Conservation (phyloP, 2,797 vertebrate species). For the Limnodromus scolopaceus region DNA sequence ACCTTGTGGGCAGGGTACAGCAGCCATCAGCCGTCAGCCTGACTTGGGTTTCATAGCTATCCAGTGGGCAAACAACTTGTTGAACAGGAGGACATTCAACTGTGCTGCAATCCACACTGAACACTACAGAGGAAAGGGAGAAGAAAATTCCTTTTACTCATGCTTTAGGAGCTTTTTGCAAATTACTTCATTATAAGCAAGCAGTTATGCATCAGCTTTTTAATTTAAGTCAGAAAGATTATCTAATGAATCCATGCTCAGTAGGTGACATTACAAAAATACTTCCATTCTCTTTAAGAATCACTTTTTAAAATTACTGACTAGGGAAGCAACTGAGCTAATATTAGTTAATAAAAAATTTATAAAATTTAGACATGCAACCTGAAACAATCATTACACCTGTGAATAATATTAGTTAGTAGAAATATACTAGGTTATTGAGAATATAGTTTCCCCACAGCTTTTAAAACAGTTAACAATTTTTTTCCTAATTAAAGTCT, state of each 20-base stretch:
- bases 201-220: not conserved
- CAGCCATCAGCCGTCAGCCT: slow-evolving; percentile 90
- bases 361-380: not conserved
- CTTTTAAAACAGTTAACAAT: not conserved
- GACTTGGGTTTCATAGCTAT: slow-evolving; percentile 90
- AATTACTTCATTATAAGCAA: not conserved
- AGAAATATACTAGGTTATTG: not conserved
- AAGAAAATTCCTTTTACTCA: slow-evolving; percentile 28
- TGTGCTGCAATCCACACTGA: slow-evolving; percentile 91
- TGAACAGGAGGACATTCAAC: slow-evolving; percentile 89
- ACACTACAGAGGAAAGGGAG: slow-evolving; percentile 77
- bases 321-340: not conserved
- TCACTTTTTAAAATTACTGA: not conserved
- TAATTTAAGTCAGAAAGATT: not conserved
- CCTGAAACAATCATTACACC: not conserved
- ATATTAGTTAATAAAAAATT: not conserved
- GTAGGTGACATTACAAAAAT: not conserved
- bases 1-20: slow-evolving; percentile 91
- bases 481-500: not conserved
- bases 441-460: not conserved
- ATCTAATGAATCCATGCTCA: not conserved
- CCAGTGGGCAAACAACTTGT: slow-evolving; percentile 86
- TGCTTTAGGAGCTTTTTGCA: not conserved
- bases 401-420: not conserved
- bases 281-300: not conserved